phyloP scores from a whole-genome alignment of 2,797 vertebrate species.

The Melanotaenia parkinsoni region DNA sequence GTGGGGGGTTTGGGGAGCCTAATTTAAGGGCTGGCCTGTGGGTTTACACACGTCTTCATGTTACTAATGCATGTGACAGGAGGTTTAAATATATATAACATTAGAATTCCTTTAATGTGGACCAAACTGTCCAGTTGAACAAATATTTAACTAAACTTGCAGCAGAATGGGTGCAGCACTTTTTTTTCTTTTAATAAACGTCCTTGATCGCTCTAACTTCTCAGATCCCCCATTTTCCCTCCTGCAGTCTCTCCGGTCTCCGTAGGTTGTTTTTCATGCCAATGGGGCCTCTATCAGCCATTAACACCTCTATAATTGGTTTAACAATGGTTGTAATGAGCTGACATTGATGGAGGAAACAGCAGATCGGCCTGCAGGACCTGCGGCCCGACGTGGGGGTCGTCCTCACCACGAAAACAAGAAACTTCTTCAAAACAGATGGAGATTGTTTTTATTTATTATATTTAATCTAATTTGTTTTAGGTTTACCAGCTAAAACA shows the following conservation, averaged over 20 bases:
- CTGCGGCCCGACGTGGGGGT: neutral
- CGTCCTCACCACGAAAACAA: neutral
- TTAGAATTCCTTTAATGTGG: too few relatives aligned
- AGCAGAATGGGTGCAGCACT: too few relatives aligned
- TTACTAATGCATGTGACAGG: too few relatives aligned
- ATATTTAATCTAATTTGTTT: too few relatives aligned
- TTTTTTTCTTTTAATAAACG: slow-evolving; percentile 13
- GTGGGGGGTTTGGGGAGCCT: too few relatives aligned
- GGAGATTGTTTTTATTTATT: too few relatives aligned
- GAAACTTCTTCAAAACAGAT: neutral
- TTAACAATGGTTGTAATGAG: slow-evolving; percentile 80
- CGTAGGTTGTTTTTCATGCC: slow-evolving; percentile 56
- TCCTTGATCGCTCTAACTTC: neutral
- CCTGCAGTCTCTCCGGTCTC: slow-evolving; percentile 25
- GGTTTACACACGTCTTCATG: too few relatives aligned
- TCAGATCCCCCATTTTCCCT: slow-evolving; percentile 12
- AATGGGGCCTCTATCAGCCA: slow-evolving; percentile 60
- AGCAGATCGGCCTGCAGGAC: slow-evolving; percentile 48
- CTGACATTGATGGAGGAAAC: slow-evolving; percentile 81
- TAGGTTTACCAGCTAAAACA: too few relatives aligned
- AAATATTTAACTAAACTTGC: neutral
- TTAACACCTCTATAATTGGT: slow-evolving; percentile 85
- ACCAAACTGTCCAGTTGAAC: too few relatives aligned
- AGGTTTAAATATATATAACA: too few relatives aligned
- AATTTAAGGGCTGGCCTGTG: too few relatives aligned